phyloP scores from a whole-genome alignment of 2,113 vertebrate genomes.

The Hippocampus abdominalis region DNA sequence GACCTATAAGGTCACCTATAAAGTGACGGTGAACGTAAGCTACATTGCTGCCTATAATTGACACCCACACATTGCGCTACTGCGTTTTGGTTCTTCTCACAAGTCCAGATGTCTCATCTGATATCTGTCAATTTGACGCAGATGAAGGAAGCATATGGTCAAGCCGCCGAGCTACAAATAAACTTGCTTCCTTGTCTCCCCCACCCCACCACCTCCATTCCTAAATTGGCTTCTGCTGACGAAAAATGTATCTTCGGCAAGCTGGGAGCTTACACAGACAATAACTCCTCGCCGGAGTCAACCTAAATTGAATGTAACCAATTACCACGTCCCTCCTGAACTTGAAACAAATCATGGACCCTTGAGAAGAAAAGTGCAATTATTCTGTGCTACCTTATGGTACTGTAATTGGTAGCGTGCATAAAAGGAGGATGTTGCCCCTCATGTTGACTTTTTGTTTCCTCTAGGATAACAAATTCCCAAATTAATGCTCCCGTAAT shows the following conservation, averaged over 20 bases:
- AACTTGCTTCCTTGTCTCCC: neutral
- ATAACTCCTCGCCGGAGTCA: neutral
- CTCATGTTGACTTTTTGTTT: constrained; percentile 11
- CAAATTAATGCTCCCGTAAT: constrained; percentile 29
- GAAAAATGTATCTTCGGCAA: neutral
- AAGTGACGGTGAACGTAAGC: neutral
- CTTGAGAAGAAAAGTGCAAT: neutral
- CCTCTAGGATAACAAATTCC: constrained; percentile 24
- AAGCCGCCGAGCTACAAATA: neutral
- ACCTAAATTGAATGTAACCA: neutral
- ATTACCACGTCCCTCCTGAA: neutral
- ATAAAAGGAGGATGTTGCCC: neutral
- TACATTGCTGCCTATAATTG: neutral
- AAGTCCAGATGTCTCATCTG: neutral
- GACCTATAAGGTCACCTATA: too few relatives aligned
- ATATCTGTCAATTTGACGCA: neutral
- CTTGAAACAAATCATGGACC: neutral
- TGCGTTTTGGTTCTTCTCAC: neutral
- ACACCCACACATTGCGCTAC: neutral
- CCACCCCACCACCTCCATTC: too few relatives aligned
- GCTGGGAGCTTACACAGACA: neutral
- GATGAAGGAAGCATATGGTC: neutral
- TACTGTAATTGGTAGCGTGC: constrained; percentile 15
- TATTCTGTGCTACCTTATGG: constrained; percentile 7
- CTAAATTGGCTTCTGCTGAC: neutral